Conservation (phyloP, 2,888 invertebrate genomes). For the Platycheirus albimanus region DNA sequence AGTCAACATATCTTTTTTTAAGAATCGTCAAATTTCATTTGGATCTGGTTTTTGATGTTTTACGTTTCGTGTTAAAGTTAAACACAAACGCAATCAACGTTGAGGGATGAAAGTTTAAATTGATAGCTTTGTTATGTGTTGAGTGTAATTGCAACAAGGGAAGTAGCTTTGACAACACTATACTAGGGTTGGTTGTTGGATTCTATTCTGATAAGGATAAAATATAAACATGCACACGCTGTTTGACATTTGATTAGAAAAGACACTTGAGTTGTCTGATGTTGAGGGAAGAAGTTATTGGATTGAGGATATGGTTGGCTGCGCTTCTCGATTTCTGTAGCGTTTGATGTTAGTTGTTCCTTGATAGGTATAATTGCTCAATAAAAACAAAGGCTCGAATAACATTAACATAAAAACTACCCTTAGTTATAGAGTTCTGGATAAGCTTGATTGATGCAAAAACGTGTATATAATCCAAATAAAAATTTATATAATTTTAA, state of each 20-base stretch:
- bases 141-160: slow-evolving; percentile 48
- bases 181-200: slow-evolving; percentile 38
- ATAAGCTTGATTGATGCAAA: too few relatives aligned
- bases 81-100: slow-evolving; percentile 31
- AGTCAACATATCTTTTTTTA: slow-evolving; percentile 46
- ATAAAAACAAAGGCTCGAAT: too few relatives aligned
- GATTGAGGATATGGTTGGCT: slow-evolving; percentile 35
- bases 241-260: slow-evolving; percentile 50
- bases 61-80: background rate
- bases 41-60: slow-evolving; percentile 47
- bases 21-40: slow-evolving; percentile 65
- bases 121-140: slow-evolving; percentile 69
- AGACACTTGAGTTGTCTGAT: slow-evolving; percentile 20
- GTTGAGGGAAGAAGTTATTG: slow-evolving; percentile 9
- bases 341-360: background rate
- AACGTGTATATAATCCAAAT: too few relatives aligned
- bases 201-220: background rate
- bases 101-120: slow-evolving; percentile 57
- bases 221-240: slow-evolving; percentile 31
- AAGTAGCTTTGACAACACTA: slow-evolving; percentile 8
- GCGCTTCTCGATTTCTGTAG: background rate
- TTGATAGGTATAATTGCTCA: too few relatives aligned
- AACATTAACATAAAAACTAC: too few relatives aligned
- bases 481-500: too few relatives aligned
- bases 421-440: too few relatives aligned